Evolutionary conservation across 2,797 vertebrate species (phyloP).

Genomic region (Hylomyscus alleni): DNA sequence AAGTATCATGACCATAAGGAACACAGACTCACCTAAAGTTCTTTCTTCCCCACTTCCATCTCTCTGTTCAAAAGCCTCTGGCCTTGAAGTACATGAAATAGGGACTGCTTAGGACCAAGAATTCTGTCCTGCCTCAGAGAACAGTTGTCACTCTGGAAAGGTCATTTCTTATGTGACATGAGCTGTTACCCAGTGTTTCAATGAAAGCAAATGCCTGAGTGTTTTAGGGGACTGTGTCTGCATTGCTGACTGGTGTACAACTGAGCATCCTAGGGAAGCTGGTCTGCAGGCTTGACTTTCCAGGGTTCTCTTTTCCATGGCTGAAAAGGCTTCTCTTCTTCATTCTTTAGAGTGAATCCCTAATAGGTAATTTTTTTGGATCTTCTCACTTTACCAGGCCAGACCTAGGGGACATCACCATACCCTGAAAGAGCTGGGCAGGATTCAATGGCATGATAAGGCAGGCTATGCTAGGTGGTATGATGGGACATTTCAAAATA

Average conservation of each 20-base stretch:
- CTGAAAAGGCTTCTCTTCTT: constrained; percentile 40
- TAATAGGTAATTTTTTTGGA: not conserved
- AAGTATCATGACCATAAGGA: not conserved
- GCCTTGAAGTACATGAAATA: constrained; percentile 25
- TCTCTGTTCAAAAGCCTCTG: not conserved
- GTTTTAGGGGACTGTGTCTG: constrained; percentile 3
- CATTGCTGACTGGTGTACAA: constrained; percentile 50
- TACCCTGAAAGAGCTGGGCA: not conserved
- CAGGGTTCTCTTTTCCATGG: constrained; percentile 41
- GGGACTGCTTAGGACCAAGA: not conserved
- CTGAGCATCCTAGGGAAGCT: constrained; percentile 22
- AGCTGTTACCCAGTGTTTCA: not conserved
- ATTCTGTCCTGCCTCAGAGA: not conserved
- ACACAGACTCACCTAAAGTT: not conserved
- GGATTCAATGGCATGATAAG: constrained; percentile 8
- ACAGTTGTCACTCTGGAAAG: not conserved
- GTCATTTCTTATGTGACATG: constrained; percentile 10
- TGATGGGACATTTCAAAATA: constrained; percentile 17
- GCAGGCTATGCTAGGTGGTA: not conserved
- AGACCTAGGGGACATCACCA: not conserved
- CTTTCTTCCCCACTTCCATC: not conserved
- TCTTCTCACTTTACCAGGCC: constrained; percentile 10
- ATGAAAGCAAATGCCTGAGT: constrained; percentile 18
- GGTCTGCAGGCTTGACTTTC: constrained; percentile 34
- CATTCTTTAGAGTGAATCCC: constrained; percentile 40